Conservation (phyloP, 2,797 vertebrate genomes). For the Notamacropus eugenii region DNA sequence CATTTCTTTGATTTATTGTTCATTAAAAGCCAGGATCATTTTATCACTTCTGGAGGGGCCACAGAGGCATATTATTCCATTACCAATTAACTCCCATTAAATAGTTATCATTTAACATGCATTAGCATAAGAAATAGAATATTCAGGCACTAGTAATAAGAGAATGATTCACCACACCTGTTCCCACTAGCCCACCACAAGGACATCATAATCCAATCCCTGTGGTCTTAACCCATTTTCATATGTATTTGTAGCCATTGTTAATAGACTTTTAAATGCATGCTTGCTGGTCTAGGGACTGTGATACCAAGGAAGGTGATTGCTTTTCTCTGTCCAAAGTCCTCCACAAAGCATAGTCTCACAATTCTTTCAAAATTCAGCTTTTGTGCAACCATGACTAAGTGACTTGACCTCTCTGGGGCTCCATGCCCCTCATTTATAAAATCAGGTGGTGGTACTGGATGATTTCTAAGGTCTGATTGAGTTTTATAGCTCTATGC, state of each 20-base stretch:
- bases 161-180: not conserved
- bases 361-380: not conserved
- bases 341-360: not conserved
- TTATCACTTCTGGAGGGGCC: not conserved
- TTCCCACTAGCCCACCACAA: not conserved
- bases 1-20: not conserved
- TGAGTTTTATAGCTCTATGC: not conserved
- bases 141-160: not conserved
- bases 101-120: not conserved
- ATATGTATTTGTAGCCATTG: not conserved
- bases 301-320: not conserved
- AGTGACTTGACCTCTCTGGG: not conserved
- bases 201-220: not conserved
- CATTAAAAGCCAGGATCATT: not conserved
- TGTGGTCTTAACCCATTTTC: not conserved
- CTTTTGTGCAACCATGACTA: not conserved
- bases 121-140: slow-evolving; percentile 1
- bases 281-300: not conserved
- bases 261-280: not conserved
- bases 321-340: not conserved
- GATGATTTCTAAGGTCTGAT: not conserved
- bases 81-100: slow-evolving; percentile 70
- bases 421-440: not conserved
- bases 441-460: not conserved
- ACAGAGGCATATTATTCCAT: slow-evolving; percentile 47